Base-by-base conservation (phyloP, 2,797 vertebrate genomes). In the Sciurus carolinensis region DNA sequence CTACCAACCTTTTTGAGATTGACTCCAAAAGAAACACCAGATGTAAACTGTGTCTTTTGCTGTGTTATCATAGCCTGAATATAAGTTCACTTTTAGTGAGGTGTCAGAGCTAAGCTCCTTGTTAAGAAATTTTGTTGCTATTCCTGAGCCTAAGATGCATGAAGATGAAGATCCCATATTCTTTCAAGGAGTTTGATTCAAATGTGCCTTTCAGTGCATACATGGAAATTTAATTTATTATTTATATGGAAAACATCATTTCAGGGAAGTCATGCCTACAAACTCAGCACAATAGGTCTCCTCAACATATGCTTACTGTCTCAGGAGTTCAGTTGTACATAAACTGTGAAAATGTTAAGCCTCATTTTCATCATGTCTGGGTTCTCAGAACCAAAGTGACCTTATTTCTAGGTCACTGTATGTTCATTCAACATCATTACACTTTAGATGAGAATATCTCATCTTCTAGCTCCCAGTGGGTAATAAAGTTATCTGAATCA, bases 401-500 rank as follows among this genome's bases (percentile, higher is more conserved):
- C 20, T 90, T 18, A 69, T 73, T 67, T 80, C 14, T 82, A 71
- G 50, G 5, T 79, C 64, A 73, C 15, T 47, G 1, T 39, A 24
- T 28, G 24, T 28, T 52, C 57, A 67, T 57, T 85, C 47, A 72
- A 44, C 17, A 59, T 62, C 14, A 54, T 1, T 79, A 50, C 6
- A 47, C 47, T 95, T 89, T 75, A 72, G 28, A 91, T 17, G 24
- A 85, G 13, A 83, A 4, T 72, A 11, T 64, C 64, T 87, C 75
- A 92, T 42, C 8, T 42, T 69, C 50, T 87, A 44, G 24, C 5
- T 44, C 17, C 33, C 52, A 59, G 0, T 62, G 62, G 14, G 4
- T 47, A n/a, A 20, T n/a, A 12, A 80, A 10, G 15, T 94, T 91
- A 11, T 87, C 42, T 39, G 44, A 89, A 83, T 91, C 69, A 84